phyloP scores from a whole-genome alignment of 2,113 vertebrate genomes.

The Vidua chalybeata region DNA sequence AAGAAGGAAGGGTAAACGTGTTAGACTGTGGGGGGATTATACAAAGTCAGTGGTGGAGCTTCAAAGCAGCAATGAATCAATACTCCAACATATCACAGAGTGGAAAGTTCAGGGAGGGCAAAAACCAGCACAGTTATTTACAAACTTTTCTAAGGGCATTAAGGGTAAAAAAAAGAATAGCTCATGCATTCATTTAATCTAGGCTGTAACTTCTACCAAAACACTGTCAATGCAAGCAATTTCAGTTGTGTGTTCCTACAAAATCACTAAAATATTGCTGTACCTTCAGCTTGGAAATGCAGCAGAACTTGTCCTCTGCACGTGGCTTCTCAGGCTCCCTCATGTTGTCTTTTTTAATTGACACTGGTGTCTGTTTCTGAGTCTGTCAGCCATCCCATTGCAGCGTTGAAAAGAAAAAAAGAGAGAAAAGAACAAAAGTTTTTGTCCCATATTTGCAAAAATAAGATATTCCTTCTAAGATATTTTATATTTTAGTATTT shows the following conservation, averaged over 20 bases:
- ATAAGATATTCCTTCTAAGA: neutral
- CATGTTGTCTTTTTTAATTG: slow-evolving; percentile 3
- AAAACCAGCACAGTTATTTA: neutral
- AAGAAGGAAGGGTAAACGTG: neutral
- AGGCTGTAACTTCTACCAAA: neutral
- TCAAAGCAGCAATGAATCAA: neutral
- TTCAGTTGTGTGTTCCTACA: neutral
- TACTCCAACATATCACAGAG: neutral
- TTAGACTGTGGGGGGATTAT: neutral
- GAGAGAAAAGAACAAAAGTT: neutral
- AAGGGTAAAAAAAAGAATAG: neutral
- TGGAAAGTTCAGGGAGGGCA: neutral
- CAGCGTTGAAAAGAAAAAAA: neutral
- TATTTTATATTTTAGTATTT: neutral
- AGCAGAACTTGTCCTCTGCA: slow-evolving; percentile 26
- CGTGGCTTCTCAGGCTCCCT: neutral
- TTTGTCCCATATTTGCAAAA: neutral
- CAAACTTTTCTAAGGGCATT: neutral
- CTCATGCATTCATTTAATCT: neutral
- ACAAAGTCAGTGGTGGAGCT: neutral
- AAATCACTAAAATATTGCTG: neutral
- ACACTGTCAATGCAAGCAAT: neutral
- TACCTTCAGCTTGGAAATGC: slow-evolving; percentile 59
- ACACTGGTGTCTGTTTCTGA: neutral
- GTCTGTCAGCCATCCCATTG: neutral